Base-by-base conservation (phyloP, 2,113 vertebrate species). In the Channa argus region DNA sequence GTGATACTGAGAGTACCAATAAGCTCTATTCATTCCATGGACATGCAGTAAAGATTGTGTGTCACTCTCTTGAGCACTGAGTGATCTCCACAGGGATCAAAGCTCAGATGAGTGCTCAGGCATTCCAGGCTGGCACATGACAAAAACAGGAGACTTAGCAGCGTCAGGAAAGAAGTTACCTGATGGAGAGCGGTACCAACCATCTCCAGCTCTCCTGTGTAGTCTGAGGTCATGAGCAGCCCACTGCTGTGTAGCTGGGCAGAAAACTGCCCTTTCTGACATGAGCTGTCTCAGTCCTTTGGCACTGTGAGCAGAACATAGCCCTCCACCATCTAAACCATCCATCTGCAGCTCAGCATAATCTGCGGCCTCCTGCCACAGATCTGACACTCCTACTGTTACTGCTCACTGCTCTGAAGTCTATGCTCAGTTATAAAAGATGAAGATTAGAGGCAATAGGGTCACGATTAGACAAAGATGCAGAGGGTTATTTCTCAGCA, bases 251-350 rank as follows among this genome's bases (percentile, higher is more conserved):
- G 83, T 43, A 86, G 74, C 86, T 82, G 87, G 76, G 82, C 67
- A 50, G 85, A 86, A 86, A 86, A 79, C 82, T 82, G 85, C 84
- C 81, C 74, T 86, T 86, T 89, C 77, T 84, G 83, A 79, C 80
- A 54, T n/a, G 8, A 59, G 63, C 45, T 44, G 36, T 68, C 54
- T 51, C 12, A 24, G 69, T 71, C 74, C 71, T 79, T 82, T 79
- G 84, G 80, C 79, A 63, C 59, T 0, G 0, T 8, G 2, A 13
- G 0, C 63, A 51, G 51, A 68, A 36, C 50, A 2, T 33, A 15
- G 50, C 73, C 46, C 68, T 70, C 49, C 54, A 45, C 64, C 61
- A 46, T 84, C 78, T 77, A 56, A 53, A 41, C 65, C 64, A 58
- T 84, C 80, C 89, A 83, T 86, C 77, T 83, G 81, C 77, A 80